These are phyloP conservation scores for Tauraco hartlaubi DNA, from an alignment of 2,797 vertebrate species.

Conservation along the genomic window DNA sequence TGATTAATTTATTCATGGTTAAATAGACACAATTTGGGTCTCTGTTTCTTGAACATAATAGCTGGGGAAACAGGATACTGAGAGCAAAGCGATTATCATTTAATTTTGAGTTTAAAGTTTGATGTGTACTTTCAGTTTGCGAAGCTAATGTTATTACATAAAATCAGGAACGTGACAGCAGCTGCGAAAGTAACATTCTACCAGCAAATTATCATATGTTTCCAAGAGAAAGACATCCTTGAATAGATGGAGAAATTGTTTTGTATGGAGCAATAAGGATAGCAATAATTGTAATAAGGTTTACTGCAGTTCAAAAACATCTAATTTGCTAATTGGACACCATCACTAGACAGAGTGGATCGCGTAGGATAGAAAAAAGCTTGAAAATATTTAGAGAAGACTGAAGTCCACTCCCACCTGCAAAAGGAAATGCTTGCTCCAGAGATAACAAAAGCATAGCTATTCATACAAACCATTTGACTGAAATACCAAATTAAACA, in stretches of 20 bases:
- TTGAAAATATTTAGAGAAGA: background rate
- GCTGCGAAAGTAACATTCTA: background rate
- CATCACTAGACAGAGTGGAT: background rate
- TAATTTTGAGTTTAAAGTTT: background rate
- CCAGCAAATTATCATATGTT: background rate
- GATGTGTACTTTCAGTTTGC: background rate
- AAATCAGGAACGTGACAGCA: background rate
- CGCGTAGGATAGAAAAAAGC: fast-evolving
- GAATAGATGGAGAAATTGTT: background rate
- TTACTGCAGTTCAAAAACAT: background rate
- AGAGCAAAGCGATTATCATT: background rate
- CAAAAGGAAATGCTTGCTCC: background rate
- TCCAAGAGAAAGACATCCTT: background rate
- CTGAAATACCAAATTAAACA: background rate
- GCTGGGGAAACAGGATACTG: background rate
- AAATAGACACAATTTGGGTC: background rate
- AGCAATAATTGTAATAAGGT: background rate
- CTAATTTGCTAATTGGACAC: background rate
- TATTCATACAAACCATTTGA: background rate
- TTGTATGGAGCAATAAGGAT: background rate
- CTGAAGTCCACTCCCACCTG: background rate
- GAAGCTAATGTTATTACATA: background rate
- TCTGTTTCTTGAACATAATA: background rate
- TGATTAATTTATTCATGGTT: background rate
- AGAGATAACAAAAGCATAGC: background rate